Base-by-base conservation (phyloP, 2,888 invertebrate genomes). In the Microplitis manilae region DNA sequence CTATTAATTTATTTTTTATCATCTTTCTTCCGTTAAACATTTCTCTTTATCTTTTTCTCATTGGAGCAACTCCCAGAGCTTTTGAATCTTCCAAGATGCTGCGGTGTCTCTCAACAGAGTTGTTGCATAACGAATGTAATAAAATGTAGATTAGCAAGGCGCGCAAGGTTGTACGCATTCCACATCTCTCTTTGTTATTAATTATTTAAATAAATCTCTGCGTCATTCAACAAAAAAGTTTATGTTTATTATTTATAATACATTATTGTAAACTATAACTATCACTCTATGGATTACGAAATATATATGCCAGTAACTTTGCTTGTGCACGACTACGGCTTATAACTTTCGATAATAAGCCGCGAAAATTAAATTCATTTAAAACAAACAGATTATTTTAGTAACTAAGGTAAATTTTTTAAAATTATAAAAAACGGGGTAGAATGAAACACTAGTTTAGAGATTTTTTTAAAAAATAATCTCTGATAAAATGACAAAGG, bases 121-220 rank as follows among this genome's bases (percentile, higher is more conserved):
- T 60, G 68, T 74, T 74, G 74, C 74, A 74, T 74, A 74, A 74
- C 74, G 61, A 68, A 74, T 39, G 61, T 61, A 74, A 74, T 74
- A 74, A 74, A 74, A 74, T 74, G 74, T 74, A 74, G 74, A 74
- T 74, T 74, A 74, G 74, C 74, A 60, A 38, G 38, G 61, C 38
- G 68, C 39, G 59, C 68, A 74, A 74, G 74, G 74, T 68, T 74
- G 68, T 68, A 68, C 74, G 67, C 74, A 74, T 74, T 74, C 68
- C 39, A 38, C 50, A 59, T 68, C 60, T 60, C 61, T 74, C 65
- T 65, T 65, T 38, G 65, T 65, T 65, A 65, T 65, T 17, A 65
- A 65, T 65, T 30, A 38, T 38, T 65, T 65, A 65, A 65, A 30
- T 30, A 30, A 65, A 65, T 65, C 38, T 38, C 65, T 65, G 30